These are phyloP conservation scores for Ancistrus triradiatus DNA, from an alignment of 2,113 vertebrate species.

Conservation along the genomic window DNA sequence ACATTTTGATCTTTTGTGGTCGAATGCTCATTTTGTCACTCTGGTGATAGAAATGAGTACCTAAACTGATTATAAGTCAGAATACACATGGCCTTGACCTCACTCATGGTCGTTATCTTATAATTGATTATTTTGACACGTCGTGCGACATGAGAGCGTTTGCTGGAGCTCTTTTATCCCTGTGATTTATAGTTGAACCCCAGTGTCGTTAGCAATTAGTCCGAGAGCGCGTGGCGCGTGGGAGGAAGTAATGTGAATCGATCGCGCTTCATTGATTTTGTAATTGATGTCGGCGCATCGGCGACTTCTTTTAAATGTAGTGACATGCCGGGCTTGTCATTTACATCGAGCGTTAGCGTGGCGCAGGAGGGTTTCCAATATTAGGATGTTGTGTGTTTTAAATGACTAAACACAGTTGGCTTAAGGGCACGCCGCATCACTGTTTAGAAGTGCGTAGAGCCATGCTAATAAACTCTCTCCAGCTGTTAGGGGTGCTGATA, in stretches of 20 bases:
- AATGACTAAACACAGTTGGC: not conserved
- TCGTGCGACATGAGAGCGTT: not conserved
- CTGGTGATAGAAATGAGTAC: too few relatives aligned
- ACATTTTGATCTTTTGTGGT: too few relatives aligned
- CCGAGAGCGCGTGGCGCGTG: constrained; percentile 2
- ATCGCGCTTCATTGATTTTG: constrained; percentile 31
- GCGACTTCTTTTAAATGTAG: constrained; percentile 27
- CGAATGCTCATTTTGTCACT: too few relatives aligned
- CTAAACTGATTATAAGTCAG: too few relatives aligned
- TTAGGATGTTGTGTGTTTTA: constrained; percentile 4
- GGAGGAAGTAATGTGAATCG: constrained; percentile 37
- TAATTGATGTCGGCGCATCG: constrained; percentile 34
- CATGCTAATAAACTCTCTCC: not conserved
- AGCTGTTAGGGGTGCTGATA: not conserved
- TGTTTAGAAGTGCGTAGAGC: not conserved
- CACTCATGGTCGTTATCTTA: too few relatives aligned
- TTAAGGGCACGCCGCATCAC: not conserved
- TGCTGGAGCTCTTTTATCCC: not conserved
- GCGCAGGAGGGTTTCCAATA: not conserved
- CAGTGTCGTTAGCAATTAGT: constrained; percentile 35
- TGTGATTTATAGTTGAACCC: constrained; percentile 29
- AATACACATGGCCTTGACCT: too few relatives aligned
- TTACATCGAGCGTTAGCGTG: constrained; percentile 3
- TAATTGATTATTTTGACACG: not conserved
- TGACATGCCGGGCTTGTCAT: constrained; percentile 16